Base-by-base conservation (phyloP, 2,113 vertebrate genomes). In the Zonotrichia leucophrys region DNA sequence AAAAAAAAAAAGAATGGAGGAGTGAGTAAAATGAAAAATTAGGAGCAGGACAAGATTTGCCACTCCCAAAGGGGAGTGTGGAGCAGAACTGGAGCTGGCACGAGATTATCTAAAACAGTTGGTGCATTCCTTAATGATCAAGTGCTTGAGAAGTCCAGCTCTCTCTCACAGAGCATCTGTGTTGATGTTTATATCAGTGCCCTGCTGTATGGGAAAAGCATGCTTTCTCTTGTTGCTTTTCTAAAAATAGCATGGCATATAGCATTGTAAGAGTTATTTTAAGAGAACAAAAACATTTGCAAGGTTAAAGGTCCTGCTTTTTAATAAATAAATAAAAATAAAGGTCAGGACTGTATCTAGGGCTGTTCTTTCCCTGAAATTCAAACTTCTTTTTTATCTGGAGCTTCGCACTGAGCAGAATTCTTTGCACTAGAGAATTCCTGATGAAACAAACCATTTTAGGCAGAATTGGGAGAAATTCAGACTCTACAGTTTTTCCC, bases 111-210 rank as follows among this genome's bases (percentile, higher is more conserved):
- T 99, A 96, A 98, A 99, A 98, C 99, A 99, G 99, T 99, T 99
- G 99, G 98, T 98, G 98, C 99, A 99, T 99, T 99, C 98, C 99
- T 99, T 98, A 99, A 98, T 98, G 99, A 99, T 99, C 99, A 99
- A 99, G 98, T 98, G 98, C 98, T 98, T 98, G 98, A 98, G 98
- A 98, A 98, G 97, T 94, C 97, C 97, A 92, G 96, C 95, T 95
- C 97, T 95, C 96, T 98, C 98, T 98, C 98, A 97, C 97, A 97
- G 96, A 98, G 98, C 98, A 98, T 99, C 99, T 99, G 98, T 98
- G 98, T 98, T 98, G 98, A 98, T 98, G 98, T 98, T 98, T 98
- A 97, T 98, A 97, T 97, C 98, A 72, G 95, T 98, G 96, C 97
- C 97, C 96, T 96, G 97, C 97, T 98, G 96, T 98, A 98, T 98